Evolutionary conservation across 2,113 vertebrate species (phyloP).

Genomic region (Engraulis encrasicolus): DNA sequence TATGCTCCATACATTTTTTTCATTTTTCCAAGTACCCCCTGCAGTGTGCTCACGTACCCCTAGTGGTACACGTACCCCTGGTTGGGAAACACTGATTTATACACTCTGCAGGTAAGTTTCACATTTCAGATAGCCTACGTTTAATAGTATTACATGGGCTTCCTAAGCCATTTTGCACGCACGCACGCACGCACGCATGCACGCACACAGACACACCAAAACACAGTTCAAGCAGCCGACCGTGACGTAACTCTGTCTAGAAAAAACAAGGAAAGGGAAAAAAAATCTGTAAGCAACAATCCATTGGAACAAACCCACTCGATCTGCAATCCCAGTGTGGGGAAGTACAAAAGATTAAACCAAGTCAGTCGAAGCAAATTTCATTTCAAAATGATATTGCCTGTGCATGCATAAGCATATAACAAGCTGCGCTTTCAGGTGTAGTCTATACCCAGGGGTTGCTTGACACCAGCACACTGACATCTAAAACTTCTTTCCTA

Average conservation of each 20-base stretch:
- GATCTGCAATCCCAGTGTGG: not conserved
- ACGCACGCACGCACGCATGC: too few species aligned
- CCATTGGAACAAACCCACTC: not conserved
- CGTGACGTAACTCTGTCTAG: not conserved
- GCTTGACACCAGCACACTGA: too few species aligned
- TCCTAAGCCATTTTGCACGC: not conserved
- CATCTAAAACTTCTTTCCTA: too few species aligned
- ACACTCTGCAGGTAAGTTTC: not conserved
- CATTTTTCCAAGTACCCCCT: too few species aligned
- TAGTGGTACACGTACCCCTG: too few species aligned
- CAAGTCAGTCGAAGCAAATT: not conserved
- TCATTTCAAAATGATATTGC: not conserved
- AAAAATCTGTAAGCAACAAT: not conserved
- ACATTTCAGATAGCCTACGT: too few species aligned
- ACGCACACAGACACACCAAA: constrained; percentile 6
- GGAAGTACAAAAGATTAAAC: not conserved
- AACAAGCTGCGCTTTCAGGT: not conserved
- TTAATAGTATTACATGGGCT: not conserved
- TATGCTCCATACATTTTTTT: too few species aligned
- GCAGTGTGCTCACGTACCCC: too few species aligned
- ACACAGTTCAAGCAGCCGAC: not conserved
- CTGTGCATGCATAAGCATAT: not conserved
- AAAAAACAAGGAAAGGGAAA: not conserved
- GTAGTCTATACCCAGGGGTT: not conserved
- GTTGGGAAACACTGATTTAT: not conserved